Conservation (phyloP, 53 echinoderm and acorn worm species). For the Holothuria scabra region DNA sequence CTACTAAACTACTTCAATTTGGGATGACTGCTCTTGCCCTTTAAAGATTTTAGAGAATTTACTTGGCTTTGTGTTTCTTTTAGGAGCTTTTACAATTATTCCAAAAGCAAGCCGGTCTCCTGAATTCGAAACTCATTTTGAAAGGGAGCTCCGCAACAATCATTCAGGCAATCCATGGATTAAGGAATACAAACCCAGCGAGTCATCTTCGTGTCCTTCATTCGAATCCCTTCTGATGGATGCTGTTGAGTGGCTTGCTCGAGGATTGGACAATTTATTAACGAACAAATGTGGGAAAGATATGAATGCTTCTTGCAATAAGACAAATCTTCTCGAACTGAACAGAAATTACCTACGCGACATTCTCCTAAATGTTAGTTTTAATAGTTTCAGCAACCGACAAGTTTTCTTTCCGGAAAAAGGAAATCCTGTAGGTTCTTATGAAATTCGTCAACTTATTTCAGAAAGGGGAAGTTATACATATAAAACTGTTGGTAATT, state of each 20-base stretch:
- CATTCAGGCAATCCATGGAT: constrained; percentile 79
- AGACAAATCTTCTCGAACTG: not conserved
- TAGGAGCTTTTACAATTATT: constrained; percentile 82
- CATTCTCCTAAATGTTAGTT: constrained; percentile 55
- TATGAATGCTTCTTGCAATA: not conserved
- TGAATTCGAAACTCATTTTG: constrained; percentile 74
- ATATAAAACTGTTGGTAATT: constrained; percentile 51
- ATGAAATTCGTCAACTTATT: constrained; percentile 75
- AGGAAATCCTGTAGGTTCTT: constrained; percentile 72
- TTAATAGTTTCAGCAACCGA: constrained; percentile 73
- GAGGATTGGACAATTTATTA: constrained; percentile 69
- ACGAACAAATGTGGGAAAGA: not conserved
- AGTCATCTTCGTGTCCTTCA: not conserved
- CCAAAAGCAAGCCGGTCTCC: constrained; percentile 56
- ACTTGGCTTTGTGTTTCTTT: too few relatives aligned
- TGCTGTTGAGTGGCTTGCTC: constrained; percentile 70
- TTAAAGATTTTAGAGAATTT: too few relatives aligned
- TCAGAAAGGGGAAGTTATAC: constrained; percentile 9
- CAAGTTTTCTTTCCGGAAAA: constrained; percentile 61
- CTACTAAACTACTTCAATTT: too few relatives aligned
- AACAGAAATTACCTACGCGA: constrained; percentile 15
- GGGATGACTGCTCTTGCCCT: too few relatives aligned
- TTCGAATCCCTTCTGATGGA: constrained; percentile 89
- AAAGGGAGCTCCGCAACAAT: constrained; percentile 40
- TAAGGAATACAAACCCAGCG: constrained; percentile 51